These are phyloP conservation scores for Leptocoma aspasia DNA, from an alignment of 2,113 vertebrate genomes.

Conservation along the genomic window DNA sequence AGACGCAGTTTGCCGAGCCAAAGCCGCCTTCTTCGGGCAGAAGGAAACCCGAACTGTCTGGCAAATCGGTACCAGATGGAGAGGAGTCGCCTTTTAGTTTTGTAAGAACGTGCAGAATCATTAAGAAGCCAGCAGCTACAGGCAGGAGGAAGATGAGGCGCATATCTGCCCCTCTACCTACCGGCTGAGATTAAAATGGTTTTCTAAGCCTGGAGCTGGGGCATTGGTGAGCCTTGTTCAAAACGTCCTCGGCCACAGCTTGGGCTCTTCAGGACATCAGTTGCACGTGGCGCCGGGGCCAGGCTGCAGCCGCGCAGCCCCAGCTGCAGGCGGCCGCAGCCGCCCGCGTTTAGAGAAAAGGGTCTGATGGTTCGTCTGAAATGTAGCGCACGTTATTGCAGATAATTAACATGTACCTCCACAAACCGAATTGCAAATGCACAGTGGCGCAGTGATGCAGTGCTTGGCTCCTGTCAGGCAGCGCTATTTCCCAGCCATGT, in stretches of 20 bases:
- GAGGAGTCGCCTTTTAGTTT: slow-evolving; percentile 4
- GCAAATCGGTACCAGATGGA: slow-evolving; percentile 70
- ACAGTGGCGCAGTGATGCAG: background rate
- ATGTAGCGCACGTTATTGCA: background rate
- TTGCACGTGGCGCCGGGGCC: rapidly evolving
- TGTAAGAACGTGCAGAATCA: background rate
- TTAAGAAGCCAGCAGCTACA: background rate
- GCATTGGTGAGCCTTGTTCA: background rate
- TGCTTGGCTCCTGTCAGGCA: background rate
- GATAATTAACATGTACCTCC: background rate
- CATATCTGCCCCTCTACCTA: background rate
- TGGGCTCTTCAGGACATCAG: background rate
- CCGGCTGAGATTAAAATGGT: background rate
- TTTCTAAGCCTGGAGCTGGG: background rate
- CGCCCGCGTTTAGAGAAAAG: background rate
- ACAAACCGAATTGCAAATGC: background rate
- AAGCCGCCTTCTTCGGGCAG: background rate
- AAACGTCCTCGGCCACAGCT: background rate
- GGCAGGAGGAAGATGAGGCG: background rate
- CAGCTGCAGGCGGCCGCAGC: background rate
- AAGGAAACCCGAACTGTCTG: slow-evolving; percentile 39
- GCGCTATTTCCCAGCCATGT: background rate
- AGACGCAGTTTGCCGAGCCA: slow-evolving; percentile 8
- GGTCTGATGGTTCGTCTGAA: rapidly evolving
- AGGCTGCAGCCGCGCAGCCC: background rate